Base-by-base conservation (phyloP, 2,797 vertebrate genomes). In the Limosa lapponica region DNA sequence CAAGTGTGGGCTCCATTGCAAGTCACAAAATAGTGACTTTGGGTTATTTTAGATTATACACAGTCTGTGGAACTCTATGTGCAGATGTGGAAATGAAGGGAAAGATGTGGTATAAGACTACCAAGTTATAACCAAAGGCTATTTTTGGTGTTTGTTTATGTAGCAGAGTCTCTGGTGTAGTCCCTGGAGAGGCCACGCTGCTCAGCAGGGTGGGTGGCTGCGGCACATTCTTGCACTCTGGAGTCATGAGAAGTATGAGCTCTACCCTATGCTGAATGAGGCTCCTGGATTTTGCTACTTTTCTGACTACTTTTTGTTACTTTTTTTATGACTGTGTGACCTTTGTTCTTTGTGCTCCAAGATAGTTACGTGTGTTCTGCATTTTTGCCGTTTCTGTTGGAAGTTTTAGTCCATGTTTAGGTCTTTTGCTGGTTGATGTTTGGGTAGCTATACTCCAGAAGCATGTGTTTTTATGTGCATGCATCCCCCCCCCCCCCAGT, bases 1-100 rank as follows among this genome's bases (percentile, higher is more conserved):
- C 32, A 37, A 41, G 11, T 3, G 11, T 1, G 0, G 3, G 4
- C 49, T 54, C 28, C 44, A 19, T 9, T 18, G 13, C 41, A 18
- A 22, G 25, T 10, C 34, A 77, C 13, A 11, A 62, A 28, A 24
- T 1, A 66, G 3, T 24, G 22, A 54, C 23, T 87, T 87, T 13
- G 28, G 12, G 24, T 72, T 77, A 20, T 70, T 2, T 72, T 58
- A 44, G 32, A 20, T 62, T 22, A 17, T 20, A 8, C 10, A 0
- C 30, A 16, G 19, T 41, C 36, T 37, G 9, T 75, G 25, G 43
- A 89, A 34, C 28, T 49, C 14, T 39, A 25, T 6, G 59, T 22
- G 28, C 27, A 51, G 30, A n/a, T 62, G 32, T 69, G 62, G 25
- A 79, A 54, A 61, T 58, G 11, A 61, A 79, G 51, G 32, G n/a